Evolutionary conservation across 1,140 invertebrate species (phyloP), one percentile per base, ranked within the genome.

Genomic region (Platorchestia sp.): DNA sequence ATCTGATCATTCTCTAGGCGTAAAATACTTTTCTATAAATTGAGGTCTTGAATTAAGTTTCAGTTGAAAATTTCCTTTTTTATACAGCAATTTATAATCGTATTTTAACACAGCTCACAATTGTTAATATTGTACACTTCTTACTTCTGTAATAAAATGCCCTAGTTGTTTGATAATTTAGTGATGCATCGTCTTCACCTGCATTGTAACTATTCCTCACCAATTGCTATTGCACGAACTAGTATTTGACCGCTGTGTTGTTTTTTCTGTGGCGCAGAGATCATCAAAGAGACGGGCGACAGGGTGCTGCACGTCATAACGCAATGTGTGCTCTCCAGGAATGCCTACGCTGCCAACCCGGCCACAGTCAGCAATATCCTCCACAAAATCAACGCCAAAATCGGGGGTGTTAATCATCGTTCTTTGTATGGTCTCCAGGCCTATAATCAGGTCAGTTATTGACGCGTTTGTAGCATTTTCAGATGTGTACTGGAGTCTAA

Each of bases 371-470:
- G 97, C 0, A 99, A 99, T 97, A 98, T 99, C 96, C 97, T 99
- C 40, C 97, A 99, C 0, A 99, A 99, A 97, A 98, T 99, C 0
- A 98, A 98, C 97, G 98, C 98, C 0, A 99, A 99, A 97, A 96
- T 99, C 53, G 98, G 98, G 97, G 98, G 98, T 0, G 97, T 98
- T 0, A 99, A 99, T 97, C 98, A 99, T 97, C 97, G 97, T 40
- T 96, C 99, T 45, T 47, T 7, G 19, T 93, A 93, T 40, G 40
- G 36, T 40, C 3, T 45, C 6, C 91, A 47, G 91, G 3, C 19
- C 14, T 93, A 93, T 47, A 19, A 45, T 19, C 44, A 93, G 91
- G 91, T 93, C 40, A 47, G 91, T 45, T 14, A 0, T 43, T 75
- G n/a, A n/a, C n/a, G n/a, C 59, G 10, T 27, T 36, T 10, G 59